These are phyloP conservation scores for Lepeophtheirus nordmannii DNA, from an alignment of 2,888 invertebrate genomes.

Conservation along the genomic window DNA sequence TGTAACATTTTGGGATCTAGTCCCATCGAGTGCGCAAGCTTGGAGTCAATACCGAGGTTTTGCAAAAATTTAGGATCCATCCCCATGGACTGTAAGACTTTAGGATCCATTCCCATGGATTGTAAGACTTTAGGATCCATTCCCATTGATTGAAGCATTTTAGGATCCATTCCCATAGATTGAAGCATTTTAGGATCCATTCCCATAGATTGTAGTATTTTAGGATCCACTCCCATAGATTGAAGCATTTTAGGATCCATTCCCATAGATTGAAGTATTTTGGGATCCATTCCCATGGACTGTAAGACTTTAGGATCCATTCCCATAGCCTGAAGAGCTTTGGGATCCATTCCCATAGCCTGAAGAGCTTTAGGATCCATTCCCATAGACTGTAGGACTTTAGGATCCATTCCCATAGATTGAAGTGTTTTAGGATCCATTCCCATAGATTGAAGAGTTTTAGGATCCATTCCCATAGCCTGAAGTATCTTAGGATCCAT, in stretches of 20 bases:
- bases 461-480: conserved; percentile 26
- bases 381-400: conserved; percentile 31
- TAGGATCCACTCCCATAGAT: conserved; percentile 27
- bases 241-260: conserved; percentile 27
- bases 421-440: conserved; percentile 27
- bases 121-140: conserved; percentile 24
- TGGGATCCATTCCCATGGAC: conserved; percentile 27
- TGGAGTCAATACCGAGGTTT: conserved; percentile 24
- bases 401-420: conserved; percentile 37
- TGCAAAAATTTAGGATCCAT: conserved; percentile 27
- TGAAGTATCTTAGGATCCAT: conserved; percentile 26
- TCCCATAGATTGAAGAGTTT: conserved; percentile 21
- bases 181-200: conserved; percentile 26
- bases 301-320: conserved; percentile 26
- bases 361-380: conserved; percentile 38
- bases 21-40: conserved; percentile 25
- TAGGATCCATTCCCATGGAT: conserved; percentile 25
- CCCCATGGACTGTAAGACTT: conserved; percentile 24
- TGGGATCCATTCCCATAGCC: conserved; percentile 28
- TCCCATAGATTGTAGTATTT: conserved; percentile 18
- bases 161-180: conserved; percentile 28
- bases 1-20: conserved; percentile 19
- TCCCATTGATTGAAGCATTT: conserved; percentile 20
- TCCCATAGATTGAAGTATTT: conserved; percentile 25
- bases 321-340: conserved; percentile 23